Evolutionary conservation across 2,888 invertebrate genomes (phyloP).

Genomic region (Allophyes oxyacanthae): DNA sequence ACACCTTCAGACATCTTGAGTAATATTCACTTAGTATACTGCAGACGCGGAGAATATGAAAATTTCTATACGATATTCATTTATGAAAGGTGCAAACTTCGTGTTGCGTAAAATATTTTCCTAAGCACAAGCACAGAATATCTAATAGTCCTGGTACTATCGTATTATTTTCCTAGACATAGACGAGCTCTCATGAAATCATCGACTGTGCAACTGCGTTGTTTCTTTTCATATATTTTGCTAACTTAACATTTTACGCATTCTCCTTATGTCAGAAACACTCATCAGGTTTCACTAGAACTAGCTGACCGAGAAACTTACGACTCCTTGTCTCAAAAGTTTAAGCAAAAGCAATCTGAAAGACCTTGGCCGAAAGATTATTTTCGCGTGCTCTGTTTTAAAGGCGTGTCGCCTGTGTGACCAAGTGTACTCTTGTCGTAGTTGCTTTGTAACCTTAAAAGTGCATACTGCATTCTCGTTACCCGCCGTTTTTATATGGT

Average conservation of each 20-base stretch:
- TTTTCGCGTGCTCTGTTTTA: slow-evolving; percentile 43
- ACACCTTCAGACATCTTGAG: background rate
- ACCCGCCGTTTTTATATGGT: slow-evolving; percentile 74
- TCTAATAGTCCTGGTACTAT: no score
- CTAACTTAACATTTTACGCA: slow-evolving; percentile 26
- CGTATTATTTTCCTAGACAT: slow-evolving; percentile 3
- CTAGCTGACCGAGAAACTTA: slow-evolving; percentile 42
- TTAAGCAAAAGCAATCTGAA: slow-evolving; percentile 29
- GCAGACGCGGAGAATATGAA: slow-evolving; percentile 6
- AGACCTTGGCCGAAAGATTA: slow-evolving; percentile 35
- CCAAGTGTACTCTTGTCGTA: slow-evolving; percentile 62
- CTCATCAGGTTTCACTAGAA: slow-evolving; percentile 54
- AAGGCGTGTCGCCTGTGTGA: slow-evolving; percentile 47
- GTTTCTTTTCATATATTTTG: slow-evolving; percentile 12
- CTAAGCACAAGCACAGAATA: no score
- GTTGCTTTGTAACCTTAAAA: slow-evolving; percentile 81
- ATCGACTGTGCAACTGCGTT: slow-evolving; percentile 9
- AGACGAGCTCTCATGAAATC: slow-evolving; percentile 2
- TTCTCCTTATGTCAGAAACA: slow-evolving; percentile 42
- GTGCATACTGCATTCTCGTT: slow-evolving; percentile 84
- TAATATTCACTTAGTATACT: slow-evolving; percentile 1
- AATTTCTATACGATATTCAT: slow-evolving; percentile 13
- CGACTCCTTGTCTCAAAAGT: slow-evolving; percentile 9
- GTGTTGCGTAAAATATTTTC: slow-evolving; percentile 4
- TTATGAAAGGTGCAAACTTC: slow-evolving; percentile 12